Conservation (phyloP, 2,797 vertebrate genomes). For the Artibeus jamaicensis region DNA sequence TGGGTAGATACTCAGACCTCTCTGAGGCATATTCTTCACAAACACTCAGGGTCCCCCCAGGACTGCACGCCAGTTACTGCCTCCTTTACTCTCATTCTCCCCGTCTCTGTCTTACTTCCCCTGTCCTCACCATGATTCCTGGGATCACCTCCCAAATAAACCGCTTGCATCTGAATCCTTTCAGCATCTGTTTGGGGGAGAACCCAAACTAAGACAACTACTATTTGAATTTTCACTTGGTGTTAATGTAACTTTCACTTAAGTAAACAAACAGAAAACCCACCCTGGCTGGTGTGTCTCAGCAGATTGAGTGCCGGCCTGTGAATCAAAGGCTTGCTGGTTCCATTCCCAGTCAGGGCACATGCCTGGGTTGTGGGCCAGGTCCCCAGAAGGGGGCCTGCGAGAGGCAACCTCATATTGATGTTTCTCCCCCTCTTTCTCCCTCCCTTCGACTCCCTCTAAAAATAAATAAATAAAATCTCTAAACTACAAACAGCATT, state of each 20-base stretch:
- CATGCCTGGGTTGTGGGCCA: no score
- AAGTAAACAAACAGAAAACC: background rate
- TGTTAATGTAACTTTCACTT: background rate
- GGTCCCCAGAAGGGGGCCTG: no score
- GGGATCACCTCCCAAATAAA: background rate
- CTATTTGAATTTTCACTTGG: background rate
- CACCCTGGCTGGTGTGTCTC: no score
- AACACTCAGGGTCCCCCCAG: background rate
- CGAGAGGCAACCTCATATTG: no score
- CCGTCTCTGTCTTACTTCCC: background rate
- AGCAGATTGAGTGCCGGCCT: no score
- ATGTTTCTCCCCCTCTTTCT: no score
- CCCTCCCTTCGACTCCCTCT: no score
- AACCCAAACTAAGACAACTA: background rate
- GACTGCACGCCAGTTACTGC: no score
- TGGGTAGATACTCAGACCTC: background rate
- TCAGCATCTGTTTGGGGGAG: background rate
- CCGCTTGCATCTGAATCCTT: background rate
- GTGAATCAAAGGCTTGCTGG: no score
- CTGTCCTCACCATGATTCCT: background rate
- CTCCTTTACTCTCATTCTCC: background rate
- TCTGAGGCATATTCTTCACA: background rate
- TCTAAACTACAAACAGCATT: no score
- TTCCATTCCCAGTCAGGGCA: no score
- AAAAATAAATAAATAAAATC: no score